phyloP scores from a whole-genome alignment of 92 coral and sea anemone genomes.

The Zoanthus gigantus region DNA sequence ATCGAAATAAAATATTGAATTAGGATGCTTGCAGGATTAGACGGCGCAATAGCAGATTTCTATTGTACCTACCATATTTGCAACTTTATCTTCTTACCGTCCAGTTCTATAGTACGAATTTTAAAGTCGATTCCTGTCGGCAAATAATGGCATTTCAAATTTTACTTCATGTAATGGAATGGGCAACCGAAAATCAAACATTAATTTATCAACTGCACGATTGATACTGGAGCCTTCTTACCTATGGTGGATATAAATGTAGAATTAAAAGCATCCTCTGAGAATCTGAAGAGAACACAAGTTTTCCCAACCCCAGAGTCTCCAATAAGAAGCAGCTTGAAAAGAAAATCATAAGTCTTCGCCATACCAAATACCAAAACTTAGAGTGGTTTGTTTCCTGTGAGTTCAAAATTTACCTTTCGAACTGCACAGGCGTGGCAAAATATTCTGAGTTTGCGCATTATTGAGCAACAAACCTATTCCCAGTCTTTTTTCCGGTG shows the following conservation, averaged over 20 bases:
- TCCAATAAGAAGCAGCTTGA: constrained; percentile 94
- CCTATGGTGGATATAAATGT: constrained; percentile 99
- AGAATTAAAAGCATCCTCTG: constrained; percentile 99
- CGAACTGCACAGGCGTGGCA: constrained; percentile 96
- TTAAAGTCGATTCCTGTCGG: constrained; percentile 96
- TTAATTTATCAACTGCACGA: constrained; percentile 12
- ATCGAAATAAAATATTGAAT: constrained; percentile 2
- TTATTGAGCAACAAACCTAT: neutral
- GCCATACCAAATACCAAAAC: constrained; percentile 76
- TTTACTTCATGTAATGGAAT: constrained; percentile 6
- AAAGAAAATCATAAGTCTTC: constrained; percentile 99
- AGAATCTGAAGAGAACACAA: constrained; percentile 91
- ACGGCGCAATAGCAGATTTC: neutral
- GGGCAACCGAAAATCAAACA: constrained; percentile 24
- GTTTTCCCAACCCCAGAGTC: constrained; percentile 99
- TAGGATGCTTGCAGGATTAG: neutral
- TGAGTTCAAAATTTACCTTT: constrained; percentile 56
- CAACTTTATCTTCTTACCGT: constrained; percentile 97
- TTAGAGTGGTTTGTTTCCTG: constrained; percentile 13
- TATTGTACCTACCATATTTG: constrained; percentile 88
- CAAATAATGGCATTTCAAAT: constrained; percentile 41
- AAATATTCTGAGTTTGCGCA: constrained; percentile 69
- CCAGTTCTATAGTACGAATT: constrained; percentile 95
- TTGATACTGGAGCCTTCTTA: constrained; percentile 49
- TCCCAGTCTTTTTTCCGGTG: constrained; percentile 5